Evolutionary conservation across 2,888 invertebrate species (phyloP).

Genomic region (Tipula helvola): DNA sequence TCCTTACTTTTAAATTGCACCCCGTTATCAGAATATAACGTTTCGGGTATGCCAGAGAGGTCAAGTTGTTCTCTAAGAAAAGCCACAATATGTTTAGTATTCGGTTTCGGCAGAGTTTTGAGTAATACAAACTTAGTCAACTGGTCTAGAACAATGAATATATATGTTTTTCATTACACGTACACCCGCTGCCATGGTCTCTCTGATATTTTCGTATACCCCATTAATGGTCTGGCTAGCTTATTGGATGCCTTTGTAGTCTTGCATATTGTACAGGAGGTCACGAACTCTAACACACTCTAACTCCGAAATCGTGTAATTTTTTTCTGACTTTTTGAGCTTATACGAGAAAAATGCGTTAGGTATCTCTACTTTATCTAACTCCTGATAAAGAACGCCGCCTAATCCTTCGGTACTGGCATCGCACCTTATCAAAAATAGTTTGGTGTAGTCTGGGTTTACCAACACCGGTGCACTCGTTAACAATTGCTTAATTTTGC

Average conservation of each 20-base stretch:
- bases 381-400: neutral
- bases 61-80: slow-evolving; percentile 14
- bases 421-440: neutral
- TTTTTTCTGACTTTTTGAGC: neutral
- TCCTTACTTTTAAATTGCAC: slow-evolving; percentile 15
- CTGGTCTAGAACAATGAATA: too few relatives aligned
- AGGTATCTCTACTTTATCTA: neutral
- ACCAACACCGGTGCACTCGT: too few relatives aligned
- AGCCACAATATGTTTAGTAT: neutral
- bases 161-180: neutral
- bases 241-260: neutral
- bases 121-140: neutral
- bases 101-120: neutral
- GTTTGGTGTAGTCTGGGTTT: neutral
- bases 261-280: neutral
- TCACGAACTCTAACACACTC: neutral
- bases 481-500: too few relatives aligned
- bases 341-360: neutral
- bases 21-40: slow-evolving; percentile 19
- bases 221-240: neutral
- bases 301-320: neutral
- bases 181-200: too few relatives aligned
- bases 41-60: slow-evolving; percentile 18
- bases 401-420: neutral
- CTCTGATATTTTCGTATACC: neutral